Evolutionary conservation across 2,888 invertebrate species (phyloP), one percentile per base, ranked within the genome.

Genomic region (Drosophila kuntzei): DNA sequence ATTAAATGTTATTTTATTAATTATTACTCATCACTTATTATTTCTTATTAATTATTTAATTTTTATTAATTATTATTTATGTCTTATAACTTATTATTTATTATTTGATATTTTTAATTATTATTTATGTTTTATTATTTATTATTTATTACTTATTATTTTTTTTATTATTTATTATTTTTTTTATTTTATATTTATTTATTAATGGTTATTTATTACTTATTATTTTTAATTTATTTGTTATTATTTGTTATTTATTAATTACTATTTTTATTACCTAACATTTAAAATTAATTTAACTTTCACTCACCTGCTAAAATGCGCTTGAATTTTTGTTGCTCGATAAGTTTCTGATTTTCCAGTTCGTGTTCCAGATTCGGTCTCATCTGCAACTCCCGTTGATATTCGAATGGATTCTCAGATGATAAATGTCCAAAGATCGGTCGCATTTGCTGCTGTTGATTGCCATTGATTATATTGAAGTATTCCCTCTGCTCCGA

Each of bases 281-380:
- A n/a, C n/a, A n/a, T n/a, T n/a, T n/a, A n/a, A n/a, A n/a, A n/a
- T n/a, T n/a, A n/a, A n/a, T n/a, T n/a, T n/a, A n/a, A n/a, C n/a
- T n/a, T n/a, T n/a, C n/a, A n/a, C 60, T 69, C 41, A 74, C 74
- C 74, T n/a, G 44, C 8, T 18, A 27, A 16, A 11, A 50, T 32
- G 29, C 57, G 71, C 29, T 61, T 57, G n/a, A 36, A 50, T 7
- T 64, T 60, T 16, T 64, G 58, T 9, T 59, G 55, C 1, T 78
- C 74, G 7, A 49, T 9, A 6, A 41, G 20, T 14, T 51, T 49
- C 18, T 66, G 51, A 5, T 57, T 36, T 27, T 60, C 53, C 12
- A 62, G 6, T 7, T 60, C 46, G 18, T 51, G 54, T 5, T 71
- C 61, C 3, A 58, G 27, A 7, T 51, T 57, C 20, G 20, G 39